These are phyloP conservation scores for Orientallactaga sibirica DNA, from an alignment of 2,797 vertebrate species.

Conservation along the genomic window DNA sequence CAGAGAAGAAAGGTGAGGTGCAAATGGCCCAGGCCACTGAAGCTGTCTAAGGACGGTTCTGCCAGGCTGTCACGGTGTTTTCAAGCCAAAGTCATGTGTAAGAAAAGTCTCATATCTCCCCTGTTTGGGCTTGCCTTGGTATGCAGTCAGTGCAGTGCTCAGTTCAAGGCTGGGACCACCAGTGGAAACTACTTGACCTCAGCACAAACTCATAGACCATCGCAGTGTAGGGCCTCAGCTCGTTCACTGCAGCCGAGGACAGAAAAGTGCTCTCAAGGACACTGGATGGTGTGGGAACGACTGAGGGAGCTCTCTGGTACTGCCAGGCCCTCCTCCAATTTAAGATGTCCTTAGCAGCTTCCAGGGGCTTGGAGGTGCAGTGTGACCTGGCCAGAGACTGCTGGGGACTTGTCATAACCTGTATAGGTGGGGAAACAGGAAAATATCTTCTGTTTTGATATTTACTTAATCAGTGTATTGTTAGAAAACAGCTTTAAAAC, in stretches of 20 bases:
- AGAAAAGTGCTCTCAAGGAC: not conserved
- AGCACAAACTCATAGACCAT: not conserved
- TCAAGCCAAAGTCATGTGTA: not conserved
- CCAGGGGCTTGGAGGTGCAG: not conserved
- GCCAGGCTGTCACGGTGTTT: not conserved
- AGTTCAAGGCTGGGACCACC: not conserved
- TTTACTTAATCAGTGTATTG: conserved; percentile 11
- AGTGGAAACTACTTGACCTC: not conserved
- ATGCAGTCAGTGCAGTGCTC: not conserved
- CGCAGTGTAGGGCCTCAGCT: not conserved
- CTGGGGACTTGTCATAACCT: not conserved
- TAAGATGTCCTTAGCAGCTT: not conserved
- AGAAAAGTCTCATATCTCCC: not conserved
- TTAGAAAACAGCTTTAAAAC: conserved; percentile 3
- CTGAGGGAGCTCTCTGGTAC: not conserved
- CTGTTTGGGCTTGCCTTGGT: not conserved
- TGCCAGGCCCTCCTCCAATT: not conserved
- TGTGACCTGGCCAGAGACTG: too few relatives aligned
- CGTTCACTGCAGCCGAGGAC: not conserved
- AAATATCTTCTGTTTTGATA: not conserved
- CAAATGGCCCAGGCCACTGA: not conserved
- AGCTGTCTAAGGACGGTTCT: not conserved
- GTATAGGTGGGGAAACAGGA: not conserved
- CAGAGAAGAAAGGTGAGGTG: not conserved
- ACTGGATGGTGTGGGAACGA: not conserved